These are phyloP conservation scores for Papilio glaucus DNA, from an alignment of 1,140 invertebrate species.

Conservation along the genomic window DNA sequence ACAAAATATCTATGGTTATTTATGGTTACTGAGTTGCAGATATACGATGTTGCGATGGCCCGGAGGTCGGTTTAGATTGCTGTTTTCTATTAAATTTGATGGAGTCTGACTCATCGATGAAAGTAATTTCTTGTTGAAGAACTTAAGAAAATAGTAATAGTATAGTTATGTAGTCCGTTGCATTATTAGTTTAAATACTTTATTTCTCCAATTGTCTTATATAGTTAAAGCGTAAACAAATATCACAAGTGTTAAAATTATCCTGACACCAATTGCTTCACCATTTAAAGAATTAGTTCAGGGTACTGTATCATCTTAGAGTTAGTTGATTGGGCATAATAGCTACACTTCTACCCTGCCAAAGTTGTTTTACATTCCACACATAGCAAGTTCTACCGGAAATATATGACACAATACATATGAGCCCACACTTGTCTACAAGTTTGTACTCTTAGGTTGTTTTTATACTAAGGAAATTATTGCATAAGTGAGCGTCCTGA, in stretches of 20 bases:
- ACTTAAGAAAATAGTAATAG: not conserved
- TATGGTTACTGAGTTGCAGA: conserved; percentile 19
- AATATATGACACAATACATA: not conserved
- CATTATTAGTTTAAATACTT: too few relatives aligned
- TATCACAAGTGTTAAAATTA: too few relatives aligned
- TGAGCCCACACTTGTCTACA: too few relatives aligned
- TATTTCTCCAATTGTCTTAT: too few relatives aligned
- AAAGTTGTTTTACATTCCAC: not conserved
- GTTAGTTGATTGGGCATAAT: not conserved
- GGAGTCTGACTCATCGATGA: conserved; percentile 1
- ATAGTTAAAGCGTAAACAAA: too few relatives aligned
- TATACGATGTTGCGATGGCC: conserved; percentile 22
- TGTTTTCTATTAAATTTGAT: conserved; percentile 7
- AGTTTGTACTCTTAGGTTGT: too few relatives aligned
- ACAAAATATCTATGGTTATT: conserved; percentile 32
- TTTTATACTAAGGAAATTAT: too few relatives aligned
- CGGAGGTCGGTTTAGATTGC: conserved; percentile 5
- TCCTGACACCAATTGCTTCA: too few relatives aligned
- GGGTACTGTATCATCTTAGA: not conserved
- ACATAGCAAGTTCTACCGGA: not conserved
- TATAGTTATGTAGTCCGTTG: not conserved
- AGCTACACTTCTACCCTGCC: not conserved
- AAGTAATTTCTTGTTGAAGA: not conserved
- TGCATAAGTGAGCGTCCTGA: too few relatives aligned
- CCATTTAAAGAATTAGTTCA: not conserved